phyloP scores from a whole-genome alignment of 2,113 vertebrate species.

The Piprites chloris region DNA sequence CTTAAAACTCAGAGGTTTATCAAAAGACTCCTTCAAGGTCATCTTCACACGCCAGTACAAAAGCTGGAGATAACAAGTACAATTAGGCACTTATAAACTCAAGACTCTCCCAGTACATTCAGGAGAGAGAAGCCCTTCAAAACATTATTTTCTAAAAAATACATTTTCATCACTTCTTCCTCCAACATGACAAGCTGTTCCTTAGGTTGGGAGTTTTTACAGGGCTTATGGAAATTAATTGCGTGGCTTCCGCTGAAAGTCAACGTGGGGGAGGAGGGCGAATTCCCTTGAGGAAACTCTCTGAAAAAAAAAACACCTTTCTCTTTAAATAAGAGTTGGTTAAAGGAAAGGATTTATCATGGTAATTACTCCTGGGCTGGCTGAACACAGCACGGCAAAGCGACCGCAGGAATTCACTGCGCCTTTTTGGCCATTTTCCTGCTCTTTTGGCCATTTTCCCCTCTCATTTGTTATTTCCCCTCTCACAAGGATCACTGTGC shows the following conservation, averaged over 20 bases:
- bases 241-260: not conserved
- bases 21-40: constrained; percentile 23
- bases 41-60: not conserved
- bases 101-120: not conserved
- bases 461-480: not conserved
- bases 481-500: not conserved
- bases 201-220: constrained; percentile 2
- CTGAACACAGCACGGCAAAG: not conserved
- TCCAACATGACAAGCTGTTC: constrained; percentile 20
- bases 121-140: not conserved
- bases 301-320: not conserved
- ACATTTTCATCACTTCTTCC: not conserved
- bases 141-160: not conserved
- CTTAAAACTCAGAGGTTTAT: constrained; percentile 1
- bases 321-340: not conserved
- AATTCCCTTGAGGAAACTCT: not conserved
- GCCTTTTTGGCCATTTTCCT: not conserved
- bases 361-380: not conserved
- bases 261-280: not conserved
- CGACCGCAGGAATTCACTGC: not conserved
- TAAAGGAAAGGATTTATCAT: not conserved
- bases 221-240: constrained; percentile 10
- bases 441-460: not conserved
- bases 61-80: not conserved
- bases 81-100: not conserved